Base-by-base conservation (phyloP, 1,140 invertebrate species). In the Pseudomyrmex dendroicus region DNA sequence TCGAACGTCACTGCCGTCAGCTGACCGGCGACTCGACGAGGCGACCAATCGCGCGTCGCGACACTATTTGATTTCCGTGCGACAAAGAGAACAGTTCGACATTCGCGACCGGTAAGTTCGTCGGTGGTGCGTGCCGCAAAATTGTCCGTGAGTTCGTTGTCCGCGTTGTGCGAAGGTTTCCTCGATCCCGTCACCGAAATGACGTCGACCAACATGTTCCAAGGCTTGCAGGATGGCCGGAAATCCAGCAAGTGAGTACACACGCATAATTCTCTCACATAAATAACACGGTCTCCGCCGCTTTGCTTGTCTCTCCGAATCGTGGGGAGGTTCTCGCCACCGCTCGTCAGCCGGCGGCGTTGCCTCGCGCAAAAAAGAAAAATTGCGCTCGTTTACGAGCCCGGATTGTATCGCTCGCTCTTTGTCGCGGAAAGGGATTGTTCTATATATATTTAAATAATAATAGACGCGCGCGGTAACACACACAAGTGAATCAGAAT, bases 161-260 rank as follows among this genome's bases (percentile, higher is more conserved):
- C 17, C 15, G 63, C 50, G 50, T 9, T 17, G 35, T 13, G 68
- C 62, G 46, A 73, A 54, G 64, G 59, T 35, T 13, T 84, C 22
- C 25, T 2, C 59, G 77, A 76, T 17, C 25, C 50, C 82, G n/a
- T 63, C 22, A 9, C 56, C 8, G 77, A 62, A 62, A 93, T 93
- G 92, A 93, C 92, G 48, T 93, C 92, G 35, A 93, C 92, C 4
- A 92, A 92, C 78, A 93, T 88, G 5, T 93, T 90, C 82, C 80
- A 91, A 62, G 92, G 92, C 52, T 93, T 12, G 56, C 35, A 5
- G 88, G 90, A 0, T 85, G 73, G 82, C 57, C 92, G 91, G 57
- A 92, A 91, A 25, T 92, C 92, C 10, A 93, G 92, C 92, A 93
- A 93, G 92, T 93, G 56, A 91, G 92, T 93, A 84, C 62, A 46